phyloP scores from a whole-genome alignment of 92 coral and sea anemone species.

The Palythoa heliodiscus region DNA sequence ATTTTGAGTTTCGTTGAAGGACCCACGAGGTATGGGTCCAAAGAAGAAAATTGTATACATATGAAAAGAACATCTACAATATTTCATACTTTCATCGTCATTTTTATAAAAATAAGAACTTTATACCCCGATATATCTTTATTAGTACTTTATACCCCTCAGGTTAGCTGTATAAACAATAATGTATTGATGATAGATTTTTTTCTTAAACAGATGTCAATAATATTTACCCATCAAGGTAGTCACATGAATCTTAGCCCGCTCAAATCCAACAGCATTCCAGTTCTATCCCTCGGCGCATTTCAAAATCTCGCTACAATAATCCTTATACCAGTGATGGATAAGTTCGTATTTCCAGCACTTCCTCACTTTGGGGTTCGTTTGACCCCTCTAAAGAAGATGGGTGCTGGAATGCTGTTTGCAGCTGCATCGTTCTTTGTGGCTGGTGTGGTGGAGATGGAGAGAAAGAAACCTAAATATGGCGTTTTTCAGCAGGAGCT shows the following conservation, averaged over 20 bases:
- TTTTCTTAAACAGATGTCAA: too few relatives aligned
- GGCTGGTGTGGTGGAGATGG: constrained; percentile 76
- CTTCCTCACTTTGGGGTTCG: constrained; percentile 44
- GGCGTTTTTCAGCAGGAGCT: constrained; percentile 45
- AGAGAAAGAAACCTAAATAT: constrained; percentile 47
- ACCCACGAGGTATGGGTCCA: too few relatives aligned
- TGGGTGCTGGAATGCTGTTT: constrained; percentile 52
- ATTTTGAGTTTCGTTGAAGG: too few relatives aligned
- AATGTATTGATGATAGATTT: too few relatives aligned
- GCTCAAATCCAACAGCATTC: background rate
- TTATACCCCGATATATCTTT: too few relatives aligned
- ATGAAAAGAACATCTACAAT: too few relatives aligned
- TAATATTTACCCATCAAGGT: background rate
- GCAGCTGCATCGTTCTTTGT: constrained; percentile 68
- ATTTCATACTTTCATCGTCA: too few relatives aligned
- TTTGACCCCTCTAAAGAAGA: constrained; percentile 61
- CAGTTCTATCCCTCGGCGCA: background rate
- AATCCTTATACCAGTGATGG: background rate
- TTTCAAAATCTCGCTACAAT: background rate
- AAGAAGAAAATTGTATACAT: too few relatives aligned
- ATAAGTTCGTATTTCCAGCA: background rate
- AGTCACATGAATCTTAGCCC: background rate
- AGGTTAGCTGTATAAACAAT: too few relatives aligned
- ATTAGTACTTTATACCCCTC: too few relatives aligned
- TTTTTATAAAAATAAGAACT: too few relatives aligned